Evolutionary conservation across 2,113 vertebrate species (phyloP).

Genomic region (Larimichthys polyactis): DNA sequence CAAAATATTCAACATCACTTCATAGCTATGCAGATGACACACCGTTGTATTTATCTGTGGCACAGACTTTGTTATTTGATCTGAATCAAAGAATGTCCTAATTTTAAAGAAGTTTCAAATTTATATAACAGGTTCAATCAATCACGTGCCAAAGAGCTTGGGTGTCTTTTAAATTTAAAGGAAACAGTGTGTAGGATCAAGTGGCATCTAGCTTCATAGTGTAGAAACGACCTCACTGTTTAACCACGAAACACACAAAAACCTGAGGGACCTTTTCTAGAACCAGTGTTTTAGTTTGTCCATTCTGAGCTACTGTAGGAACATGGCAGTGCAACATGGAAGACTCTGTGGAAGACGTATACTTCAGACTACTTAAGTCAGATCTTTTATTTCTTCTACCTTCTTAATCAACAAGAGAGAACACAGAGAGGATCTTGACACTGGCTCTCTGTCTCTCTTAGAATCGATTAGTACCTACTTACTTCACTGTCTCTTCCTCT

Average conservation of each 20-base stretch:
- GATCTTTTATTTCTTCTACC: no score
- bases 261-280: no score
- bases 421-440: background rate
- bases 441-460: background rate
- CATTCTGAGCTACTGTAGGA: no score
- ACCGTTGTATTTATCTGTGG: background rate
- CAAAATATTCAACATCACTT: background rate
- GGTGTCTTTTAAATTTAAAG: background rate
- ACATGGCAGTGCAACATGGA: no score
- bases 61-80: background rate
- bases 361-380: no score
- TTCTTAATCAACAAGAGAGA: background rate
- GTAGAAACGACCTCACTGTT: no score
- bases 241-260: no score
- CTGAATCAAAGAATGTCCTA: background rate
- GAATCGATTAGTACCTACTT: background rate
- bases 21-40: background rate
- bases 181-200: no score
- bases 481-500: background rate
- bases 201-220: no score
- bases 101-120: background rate
- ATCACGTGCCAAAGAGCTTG: background rate
- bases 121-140: background rate
- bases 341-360: no score
- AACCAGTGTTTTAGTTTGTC: no score